These are phyloP conservation scores for Temnothorax longispinosus DNA, from an alignment of 1,140 invertebrate genomes.

Conservation along the genomic window DNA sequence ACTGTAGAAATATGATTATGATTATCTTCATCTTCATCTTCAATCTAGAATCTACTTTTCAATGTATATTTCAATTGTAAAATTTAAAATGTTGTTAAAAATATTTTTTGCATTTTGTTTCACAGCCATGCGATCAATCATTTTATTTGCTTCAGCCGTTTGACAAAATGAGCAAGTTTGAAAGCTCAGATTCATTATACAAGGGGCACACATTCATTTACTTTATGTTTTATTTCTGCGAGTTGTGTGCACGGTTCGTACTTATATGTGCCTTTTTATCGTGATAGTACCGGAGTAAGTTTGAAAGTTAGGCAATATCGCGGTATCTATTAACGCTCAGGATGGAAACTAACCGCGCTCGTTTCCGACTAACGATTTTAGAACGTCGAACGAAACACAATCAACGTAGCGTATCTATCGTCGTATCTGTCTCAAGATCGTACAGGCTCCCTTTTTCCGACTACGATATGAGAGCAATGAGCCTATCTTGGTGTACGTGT, in stretches of 20 bases:
- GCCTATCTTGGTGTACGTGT: constrained; percentile 16
- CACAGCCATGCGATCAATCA: background rate
- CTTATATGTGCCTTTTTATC: constrained; percentile 3
- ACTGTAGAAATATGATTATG: background rate
- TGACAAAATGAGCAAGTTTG: background rate
- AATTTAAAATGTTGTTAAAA: background rate
- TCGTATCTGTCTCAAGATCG: constrained; percentile 23
- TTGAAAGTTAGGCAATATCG: constrained; percentile 11
- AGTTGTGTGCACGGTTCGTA: background rate
- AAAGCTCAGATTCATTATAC: background rate
- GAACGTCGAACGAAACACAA: background rate
- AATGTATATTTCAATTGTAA: background rate
- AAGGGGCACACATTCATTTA: background rate
- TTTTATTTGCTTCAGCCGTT: background rate
- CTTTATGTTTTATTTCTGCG: background rate
- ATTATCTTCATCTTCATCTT: background rate
- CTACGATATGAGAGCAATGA: background rate
- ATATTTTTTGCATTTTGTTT: background rate
- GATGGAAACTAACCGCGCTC: constrained; percentile 64
- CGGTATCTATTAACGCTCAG: constrained; percentile 29
- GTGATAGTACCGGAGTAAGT: background rate
- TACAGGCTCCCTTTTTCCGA: constrained; percentile 30
- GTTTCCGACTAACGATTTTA: constrained; percentile 59
- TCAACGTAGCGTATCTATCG: background rate
- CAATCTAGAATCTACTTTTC: no score